Percentiles rank a stretch among this genome's conserved stretches.
These are phyloP conservation scores for Drosophila tani DNA, from an alignment of 1,140 invertebrate species.

Conservation along the genomic window DNA sequence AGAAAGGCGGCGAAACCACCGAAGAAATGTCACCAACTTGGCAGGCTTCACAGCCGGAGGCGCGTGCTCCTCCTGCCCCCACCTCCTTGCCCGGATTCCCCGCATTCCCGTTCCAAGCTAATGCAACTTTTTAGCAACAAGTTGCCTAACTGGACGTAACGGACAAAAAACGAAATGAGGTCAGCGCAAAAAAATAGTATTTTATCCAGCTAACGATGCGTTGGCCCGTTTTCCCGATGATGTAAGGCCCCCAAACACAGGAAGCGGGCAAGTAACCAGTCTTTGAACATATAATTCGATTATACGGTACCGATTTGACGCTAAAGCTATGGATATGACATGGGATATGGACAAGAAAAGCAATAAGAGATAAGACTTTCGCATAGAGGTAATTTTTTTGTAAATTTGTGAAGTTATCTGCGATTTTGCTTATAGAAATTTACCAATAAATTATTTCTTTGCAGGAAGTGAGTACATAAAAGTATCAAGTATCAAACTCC, in stretches of 20 bases:
- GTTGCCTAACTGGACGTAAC: conserved; percentile 59
- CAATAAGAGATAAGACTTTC: background rate
- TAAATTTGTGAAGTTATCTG: background rate
- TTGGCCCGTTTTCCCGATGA: conserved; percentile 50
- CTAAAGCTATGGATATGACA: conserved; percentile 5
- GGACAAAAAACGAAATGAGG: conserved; percentile 47
- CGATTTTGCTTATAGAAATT: background rate
- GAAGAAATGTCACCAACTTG: conserved; percentile 75
- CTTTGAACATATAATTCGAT: conserved; percentile 36
- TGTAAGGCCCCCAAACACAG: conserved; percentile 44
- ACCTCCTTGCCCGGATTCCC: conserved; percentile 18
- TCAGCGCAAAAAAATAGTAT: conserved; percentile 41
- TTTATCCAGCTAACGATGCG: conserved; percentile 51
- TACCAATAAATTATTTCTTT: too few relatives aligned
- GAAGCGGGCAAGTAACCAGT: conserved; percentile 41
- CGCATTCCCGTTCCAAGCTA: conserved; percentile 19
- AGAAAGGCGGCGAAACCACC: conserved; percentile 39
- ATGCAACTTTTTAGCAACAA: conserved; percentile 47
- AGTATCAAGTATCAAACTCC: too few relatives aligned
- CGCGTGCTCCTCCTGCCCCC: conserved; percentile 39
- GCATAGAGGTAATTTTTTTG: background rate
- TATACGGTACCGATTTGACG: conserved; percentile 14
- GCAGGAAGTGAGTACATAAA: too few relatives aligned
- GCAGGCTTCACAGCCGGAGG: conserved; percentile 63
- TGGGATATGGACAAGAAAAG: background rate